Percentiles rank a stretch among this genome's conserved stretches.
These are phyloP conservation scores for Avahi laniger DNA, from an alignment of 2,797 vertebrate genomes.

Conservation along the genomic window DNA sequence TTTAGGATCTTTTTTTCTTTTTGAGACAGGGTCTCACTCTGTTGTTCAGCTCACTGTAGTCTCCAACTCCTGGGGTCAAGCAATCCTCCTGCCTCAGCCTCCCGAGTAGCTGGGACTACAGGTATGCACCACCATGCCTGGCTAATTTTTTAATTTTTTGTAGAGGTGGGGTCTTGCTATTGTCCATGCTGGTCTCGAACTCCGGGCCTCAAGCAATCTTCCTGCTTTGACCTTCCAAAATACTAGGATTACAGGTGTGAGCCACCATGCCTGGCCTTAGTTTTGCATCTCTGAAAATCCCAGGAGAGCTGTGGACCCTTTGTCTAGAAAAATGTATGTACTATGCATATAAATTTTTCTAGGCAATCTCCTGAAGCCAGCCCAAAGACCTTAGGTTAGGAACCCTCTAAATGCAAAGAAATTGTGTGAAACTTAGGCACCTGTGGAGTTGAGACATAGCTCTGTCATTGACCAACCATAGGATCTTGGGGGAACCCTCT, in stretches of 20 bases:
- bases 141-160: background rate
- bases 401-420: background rate
- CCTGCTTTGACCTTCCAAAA: background rate
- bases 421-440: background rate
- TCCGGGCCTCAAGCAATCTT: background rate
- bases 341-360: background rate
- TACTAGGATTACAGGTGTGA: background rate
- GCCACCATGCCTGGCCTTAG: background rate
- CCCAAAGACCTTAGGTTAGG: background rate
- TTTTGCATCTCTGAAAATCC: background rate
- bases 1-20: background rate
- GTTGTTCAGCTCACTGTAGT: background rate
- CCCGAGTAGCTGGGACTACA: background rate
- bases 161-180: background rate
- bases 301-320: background rate
- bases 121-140: background rate
- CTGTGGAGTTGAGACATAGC: background rate
- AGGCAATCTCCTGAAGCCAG: background rate
- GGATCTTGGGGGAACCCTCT: accelerated
- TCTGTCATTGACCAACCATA: background rate
- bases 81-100: background rate
- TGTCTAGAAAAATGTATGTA: background rate
- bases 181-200: background rate
- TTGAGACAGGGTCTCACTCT: background rate
- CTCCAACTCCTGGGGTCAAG: background rate